Base-by-base conservation (phyloP, 2,113 vertebrate species). In the Nesoenas mayeri region DNA sequence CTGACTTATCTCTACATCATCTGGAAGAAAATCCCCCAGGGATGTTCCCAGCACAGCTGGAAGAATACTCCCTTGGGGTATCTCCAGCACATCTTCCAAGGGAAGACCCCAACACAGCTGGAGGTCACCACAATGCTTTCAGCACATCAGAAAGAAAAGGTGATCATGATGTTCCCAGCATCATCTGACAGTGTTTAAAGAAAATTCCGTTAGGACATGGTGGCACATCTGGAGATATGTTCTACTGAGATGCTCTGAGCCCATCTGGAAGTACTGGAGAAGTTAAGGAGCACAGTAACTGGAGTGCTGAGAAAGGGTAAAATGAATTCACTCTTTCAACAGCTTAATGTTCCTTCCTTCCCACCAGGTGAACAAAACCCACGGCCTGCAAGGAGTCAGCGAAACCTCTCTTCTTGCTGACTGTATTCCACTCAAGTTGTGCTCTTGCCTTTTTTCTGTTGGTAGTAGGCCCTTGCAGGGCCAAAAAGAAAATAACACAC, bases 401-500 rank as follows among this genome's bases (percentile, higher is more conserved):
- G 79, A 84, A 72, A 88, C 24, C 22, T 82, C 79, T 71, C 70
- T 87, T 56, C 40, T 24, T 69, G 13, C 28, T 81, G 61, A n/a
- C 62, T 57, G 9, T 42, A 20, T 88, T 86, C 56, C 25, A 79
- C 56, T 7, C 77, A 83, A 94, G 28, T 66, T 75, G 28, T 57
- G 72, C 38, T 91, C 40, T 29, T 79, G 77, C 25, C 29, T 84
- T 85, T 88, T 78, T 93, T 69, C 61, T 61, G n/a, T 66, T 80
- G 53, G 60, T 88, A 61, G 42, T 32, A 90, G 69, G 64, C 50
- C 24, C 17, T 71, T 40, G 5, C 34, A 86, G 51, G 89, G 40
- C 89, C 44, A 77, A 48, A 50, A 85, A 77, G 88, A 94, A 91
- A 94, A 92, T 66, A 67, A 96, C 78, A 74, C 73, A 74, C 81